A percentile compares a stretch with the other conserved stretches of the same genome.
Evolutionary conservation across 2,113 vertebrate species (phyloP).

Genomic region (Cryptoleucopteryx plumbea): DNA sequence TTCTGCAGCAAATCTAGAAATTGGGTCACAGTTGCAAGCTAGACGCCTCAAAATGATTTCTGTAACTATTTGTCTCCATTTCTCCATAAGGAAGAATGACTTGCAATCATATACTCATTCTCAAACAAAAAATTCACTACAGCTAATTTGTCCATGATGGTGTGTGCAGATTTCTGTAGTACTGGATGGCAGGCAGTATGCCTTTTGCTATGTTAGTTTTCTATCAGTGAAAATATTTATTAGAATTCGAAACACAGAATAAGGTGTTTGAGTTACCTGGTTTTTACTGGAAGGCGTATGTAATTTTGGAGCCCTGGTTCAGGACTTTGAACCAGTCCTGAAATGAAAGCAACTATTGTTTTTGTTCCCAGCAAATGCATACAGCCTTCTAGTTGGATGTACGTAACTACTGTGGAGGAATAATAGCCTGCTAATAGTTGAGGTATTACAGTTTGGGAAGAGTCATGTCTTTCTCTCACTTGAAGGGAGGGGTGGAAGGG

Average conservation of each 20-base stretch:
- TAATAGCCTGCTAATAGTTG: background rate
- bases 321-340: background rate
- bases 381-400: background rate
- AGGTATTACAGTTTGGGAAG: background rate
- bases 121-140: background rate
- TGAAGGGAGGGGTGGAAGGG: background rate
- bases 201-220: background rate
- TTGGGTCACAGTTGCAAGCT: background rate
- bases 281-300: background rate
- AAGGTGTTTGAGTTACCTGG: background rate
- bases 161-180: background rate
- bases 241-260: background rate
- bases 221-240: background rate
- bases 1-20: background rate
- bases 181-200: background rate
- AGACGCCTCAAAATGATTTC: background rate
- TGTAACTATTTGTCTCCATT: background rate
- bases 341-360: background rate
- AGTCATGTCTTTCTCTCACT: background rate
- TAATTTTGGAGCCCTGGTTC: background rate
- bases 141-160: background rate
- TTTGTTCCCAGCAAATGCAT: background rate
- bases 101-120: background rate
- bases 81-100: background rate
- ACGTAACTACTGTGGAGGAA: background rate